Evolutionary conservation across 2,888 invertebrate species (phyloP).

Genomic region (Hyppa rectilinea): DNA sequence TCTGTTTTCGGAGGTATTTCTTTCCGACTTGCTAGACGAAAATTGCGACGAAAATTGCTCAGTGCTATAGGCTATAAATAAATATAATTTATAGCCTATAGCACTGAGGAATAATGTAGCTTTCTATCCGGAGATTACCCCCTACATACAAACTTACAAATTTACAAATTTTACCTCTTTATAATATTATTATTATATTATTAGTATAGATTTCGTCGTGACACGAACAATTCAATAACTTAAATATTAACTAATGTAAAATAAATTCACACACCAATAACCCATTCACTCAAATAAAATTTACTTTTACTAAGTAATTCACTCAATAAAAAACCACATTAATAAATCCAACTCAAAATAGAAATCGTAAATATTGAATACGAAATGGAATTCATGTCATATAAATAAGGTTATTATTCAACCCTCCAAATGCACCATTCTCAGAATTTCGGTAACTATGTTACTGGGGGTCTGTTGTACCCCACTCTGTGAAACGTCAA

Average conservation of each 20-base stretch:
- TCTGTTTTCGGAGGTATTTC: too few species aligned
- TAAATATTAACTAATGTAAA: not conserved
- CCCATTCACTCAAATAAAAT: not conserved
- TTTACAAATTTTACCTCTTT: too few species aligned
- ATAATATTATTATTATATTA: too few species aligned
- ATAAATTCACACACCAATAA: not conserved
- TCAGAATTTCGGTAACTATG: conserved; percentile 37
- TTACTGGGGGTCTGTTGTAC: conserved; percentile 53
- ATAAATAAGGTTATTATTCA: conserved; percentile 30
- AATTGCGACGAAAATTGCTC: too few species aligned
- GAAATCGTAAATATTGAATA: not conserved
- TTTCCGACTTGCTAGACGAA: too few species aligned
- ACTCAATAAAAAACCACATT: not conserved
- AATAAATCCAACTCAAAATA: not conserved
- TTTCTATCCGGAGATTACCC: too few species aligned
- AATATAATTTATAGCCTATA: too few species aligned
- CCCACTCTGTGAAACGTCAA: conserved; percentile 56
- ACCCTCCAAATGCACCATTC: conserved; percentile 52
- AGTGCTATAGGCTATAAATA: too few species aligned
- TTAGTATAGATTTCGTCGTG: too few species aligned
- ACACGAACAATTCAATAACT: not conserved
- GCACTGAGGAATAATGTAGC: too few species aligned
- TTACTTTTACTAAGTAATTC: not conserved
- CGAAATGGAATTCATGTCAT: conserved; percentile 3
- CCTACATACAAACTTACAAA: too few species aligned